phyloP scores from a whole-genome alignment of 2,888 invertebrate species.

The Cremastobaeus sp. region DNA sequence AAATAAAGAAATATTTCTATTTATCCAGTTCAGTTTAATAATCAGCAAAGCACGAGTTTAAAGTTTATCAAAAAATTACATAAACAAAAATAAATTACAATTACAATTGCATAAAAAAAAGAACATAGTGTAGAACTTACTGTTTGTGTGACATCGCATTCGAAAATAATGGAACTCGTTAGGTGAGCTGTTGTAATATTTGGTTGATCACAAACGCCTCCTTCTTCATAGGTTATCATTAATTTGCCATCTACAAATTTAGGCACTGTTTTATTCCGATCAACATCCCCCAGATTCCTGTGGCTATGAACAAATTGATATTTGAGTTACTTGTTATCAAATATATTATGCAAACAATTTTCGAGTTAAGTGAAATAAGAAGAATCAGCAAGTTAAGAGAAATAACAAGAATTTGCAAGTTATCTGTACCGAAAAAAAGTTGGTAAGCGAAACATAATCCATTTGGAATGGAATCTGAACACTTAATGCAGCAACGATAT shows the following conservation, averaged over 20 bases:
- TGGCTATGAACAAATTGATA: slow-evolving; percentile 10
- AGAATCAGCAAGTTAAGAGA: too few relatives aligned
- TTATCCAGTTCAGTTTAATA: too few relatives aligned
- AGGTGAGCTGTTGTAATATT: slow-evolving; percentile 20
- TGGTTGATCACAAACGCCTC: slow-evolving; percentile 62
- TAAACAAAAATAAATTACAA: neutral
- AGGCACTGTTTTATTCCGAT: slow-evolving; percentile 8
- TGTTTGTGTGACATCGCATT: slow-evolving; percentile 67
- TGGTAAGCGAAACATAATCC: too few relatives aligned
- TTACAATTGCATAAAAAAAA: neutral
- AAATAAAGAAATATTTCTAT: neutral
- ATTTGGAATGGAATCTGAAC: too few relatives aligned
- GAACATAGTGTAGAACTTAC: slow-evolving; percentile 55
- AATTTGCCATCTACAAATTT: slow-evolving; percentile 50
- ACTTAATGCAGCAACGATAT: too few relatives aligned
- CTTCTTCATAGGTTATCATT: slow-evolving; percentile 64
- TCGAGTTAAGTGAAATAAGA: neutral
- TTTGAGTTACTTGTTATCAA: neutral
- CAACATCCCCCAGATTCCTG: slow-evolving; percentile 33
- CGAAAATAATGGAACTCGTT: slow-evolving; percentile 69
- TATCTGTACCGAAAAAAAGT: too few relatives aligned
- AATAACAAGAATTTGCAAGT: too few relatives aligned
- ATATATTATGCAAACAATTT: neutral
- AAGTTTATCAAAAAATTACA: neutral
- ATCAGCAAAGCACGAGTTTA: too few relatives aligned